Base-by-base conservation (phyloP, 1,140 invertebrate genomes). In the Drosophila pandora region DNA sequence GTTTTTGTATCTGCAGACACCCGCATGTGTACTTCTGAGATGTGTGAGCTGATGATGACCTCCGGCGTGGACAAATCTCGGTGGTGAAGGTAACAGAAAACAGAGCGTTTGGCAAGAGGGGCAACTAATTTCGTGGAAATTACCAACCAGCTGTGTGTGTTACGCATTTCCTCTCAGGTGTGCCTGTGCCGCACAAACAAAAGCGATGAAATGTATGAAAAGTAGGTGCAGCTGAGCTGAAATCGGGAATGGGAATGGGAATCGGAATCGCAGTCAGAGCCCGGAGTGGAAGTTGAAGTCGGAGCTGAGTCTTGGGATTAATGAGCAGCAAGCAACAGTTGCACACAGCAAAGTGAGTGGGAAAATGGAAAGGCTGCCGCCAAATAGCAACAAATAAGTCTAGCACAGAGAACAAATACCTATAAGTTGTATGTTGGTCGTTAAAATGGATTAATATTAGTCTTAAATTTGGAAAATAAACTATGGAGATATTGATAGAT, bases 351-450 rank as follows among this genome's bases (percentile, higher is more conserved):
- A 85, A 87, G 81, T 85, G 81, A 85, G 81, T 85, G 81, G 81
- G 81, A 85, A 85, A 85, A 85, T 85, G 82, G 82, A 85, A 85
- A 85, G 82, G 82, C 82, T 63, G 80, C 71, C 78, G 71, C 67
- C 81, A 73, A 85, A 84, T 34, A 39, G 30, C 63, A 78, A 81
- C 75, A 77, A 81, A 80, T 72, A 70, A 78, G 79, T 71, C 52
- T 57, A 48, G 25, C 80, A 72, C 75, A 25, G 65, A 8, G 64
- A 79, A 70, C 60, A 79, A 71, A 32, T 1, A 17, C 7, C 34
- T 37, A 37, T 12, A n/a, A 37, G 10, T 12, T 37, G 12, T 12
- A 12, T 37, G 12, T 37, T 37, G 10, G 25, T 28, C 25, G 2
- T 37, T n/a, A 4, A 37, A 10, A 2, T 37, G 12, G 2, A 37